phyloP scores from a whole-genome alignment of 2,113 vertebrate species.

The Illadopsis cleaveri region DNA sequence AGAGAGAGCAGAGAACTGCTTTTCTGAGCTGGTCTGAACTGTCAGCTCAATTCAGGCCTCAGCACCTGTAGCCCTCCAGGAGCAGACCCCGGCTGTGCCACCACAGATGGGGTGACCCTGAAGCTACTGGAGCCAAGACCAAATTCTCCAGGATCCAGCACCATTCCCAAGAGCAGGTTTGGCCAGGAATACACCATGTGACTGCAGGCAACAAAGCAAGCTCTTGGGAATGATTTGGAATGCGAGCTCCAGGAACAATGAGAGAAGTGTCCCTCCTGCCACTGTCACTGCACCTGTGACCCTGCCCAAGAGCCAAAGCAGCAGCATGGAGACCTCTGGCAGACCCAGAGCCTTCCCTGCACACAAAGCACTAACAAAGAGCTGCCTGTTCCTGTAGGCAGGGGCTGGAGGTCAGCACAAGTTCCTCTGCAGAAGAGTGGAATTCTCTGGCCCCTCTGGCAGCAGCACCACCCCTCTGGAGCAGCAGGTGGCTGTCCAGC shows the following conservation, averaged over 20 bases:
- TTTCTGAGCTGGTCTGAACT: neutral
- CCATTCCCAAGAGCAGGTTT: rapidly evolving
- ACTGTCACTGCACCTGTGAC: neutral
- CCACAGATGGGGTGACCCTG: rapidly evolving
- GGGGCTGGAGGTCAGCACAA: neutral
- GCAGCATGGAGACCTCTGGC: neutral
- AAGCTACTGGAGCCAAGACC: neutral
- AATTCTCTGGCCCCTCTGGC: neutral
- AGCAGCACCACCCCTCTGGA: neutral
- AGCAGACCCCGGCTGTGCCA: rapidly evolving
- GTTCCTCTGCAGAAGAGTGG: neutral
- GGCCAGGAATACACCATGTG: neutral
- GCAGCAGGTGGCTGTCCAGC: constrained; percentile 5
- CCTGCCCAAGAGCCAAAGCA: neutral
- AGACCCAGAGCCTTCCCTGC: neutral
- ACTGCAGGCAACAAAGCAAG: neutral
- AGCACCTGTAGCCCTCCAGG: neutral
- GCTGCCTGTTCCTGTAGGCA: neutral
- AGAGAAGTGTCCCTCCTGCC: neutral
- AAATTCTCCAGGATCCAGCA: neutral
- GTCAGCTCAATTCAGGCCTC: neutral
- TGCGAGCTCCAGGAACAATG: neutral
- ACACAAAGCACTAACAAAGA: neutral
- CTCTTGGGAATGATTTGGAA: neutral
- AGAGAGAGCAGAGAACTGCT: neutral